These are phyloP conservation scores for Pterobdella sp. DNA, from an alignment of 2,888 invertebrate genomes.

Conservation along the genomic window DNA sequence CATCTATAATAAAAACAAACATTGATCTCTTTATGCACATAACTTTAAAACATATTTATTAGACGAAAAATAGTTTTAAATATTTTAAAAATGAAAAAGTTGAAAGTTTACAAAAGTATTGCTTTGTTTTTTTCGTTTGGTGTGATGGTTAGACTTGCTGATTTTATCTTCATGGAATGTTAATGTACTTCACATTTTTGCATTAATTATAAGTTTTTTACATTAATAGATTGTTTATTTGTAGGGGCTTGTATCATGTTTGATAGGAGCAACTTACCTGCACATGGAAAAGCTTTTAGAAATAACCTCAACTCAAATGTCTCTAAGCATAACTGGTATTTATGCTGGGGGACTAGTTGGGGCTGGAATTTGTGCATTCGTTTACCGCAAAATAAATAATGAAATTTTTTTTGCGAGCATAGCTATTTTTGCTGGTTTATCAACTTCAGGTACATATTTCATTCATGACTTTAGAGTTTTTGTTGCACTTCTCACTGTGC, in stretches of 20 bases:
- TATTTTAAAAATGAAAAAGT: not conserved
- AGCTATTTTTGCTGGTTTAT: not conserved
- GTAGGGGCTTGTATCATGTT: conserved; percentile 28
- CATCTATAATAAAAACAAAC: no score
- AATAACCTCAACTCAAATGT: conserved; percentile 19
- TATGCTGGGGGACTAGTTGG: conserved; percentile 30
- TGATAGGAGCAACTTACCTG: conserved; percentile 32
- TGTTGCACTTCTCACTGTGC: conserved; percentile 17
- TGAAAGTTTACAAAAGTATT: not conserved
- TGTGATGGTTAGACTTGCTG: not conserved
- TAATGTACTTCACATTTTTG: not conserved
- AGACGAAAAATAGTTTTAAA: no score
- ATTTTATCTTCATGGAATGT: not conserved
- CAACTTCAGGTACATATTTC: conserved; percentile 11
- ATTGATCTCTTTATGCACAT: not conserved
- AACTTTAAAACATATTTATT: not conserved
- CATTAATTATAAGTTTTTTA: not conserved
- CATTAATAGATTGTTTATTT: not conserved
- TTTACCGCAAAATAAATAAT: conserved; percentile 29
- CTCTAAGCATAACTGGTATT: conserved; percentile 19
- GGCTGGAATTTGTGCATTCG: conserved; percentile 26
- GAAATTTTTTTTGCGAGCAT: conserved; percentile 26
- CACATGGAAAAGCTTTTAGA: conserved; percentile 31
- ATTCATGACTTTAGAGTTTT: conserved; percentile 14
- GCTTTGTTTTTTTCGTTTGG: not conserved